These are phyloP conservation scores for Marasmarcha lunaedactyla DNA, from an alignment of 2,888 invertebrate species.

Conservation along the genomic window DNA sequence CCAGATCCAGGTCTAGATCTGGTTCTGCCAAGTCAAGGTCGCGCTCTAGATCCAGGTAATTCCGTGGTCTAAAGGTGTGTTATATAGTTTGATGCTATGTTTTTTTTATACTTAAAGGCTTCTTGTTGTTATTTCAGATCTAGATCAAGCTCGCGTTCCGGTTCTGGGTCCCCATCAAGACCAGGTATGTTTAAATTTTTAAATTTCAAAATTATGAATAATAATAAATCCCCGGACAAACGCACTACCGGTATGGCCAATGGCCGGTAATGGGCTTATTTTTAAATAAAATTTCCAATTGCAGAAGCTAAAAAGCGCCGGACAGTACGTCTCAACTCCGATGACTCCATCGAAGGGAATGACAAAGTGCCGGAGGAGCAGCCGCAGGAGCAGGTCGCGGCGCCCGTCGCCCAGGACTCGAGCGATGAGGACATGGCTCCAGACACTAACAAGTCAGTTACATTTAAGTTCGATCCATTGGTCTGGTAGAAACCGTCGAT, in stretches of 20 bases:
- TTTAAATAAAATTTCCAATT: too few relatives aligned
- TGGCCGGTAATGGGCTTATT: too few relatives aligned
- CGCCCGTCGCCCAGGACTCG: conserved; percentile 58
- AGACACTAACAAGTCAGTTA: conserved; percentile 14
- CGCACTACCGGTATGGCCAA: too few relatives aligned
- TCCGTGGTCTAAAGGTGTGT: conserved; percentile 19
- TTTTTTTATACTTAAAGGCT: too few relatives aligned
- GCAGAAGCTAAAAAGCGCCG: conserved; percentile 45
- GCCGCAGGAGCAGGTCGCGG: conserved; percentile 40
- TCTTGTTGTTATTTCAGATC: conserved; percentile 10
- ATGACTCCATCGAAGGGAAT: conserved; percentile 58
- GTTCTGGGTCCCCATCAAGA: conserved; percentile 29
- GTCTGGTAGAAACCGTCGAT: too few relatives aligned
- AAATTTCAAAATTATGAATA: neutral
- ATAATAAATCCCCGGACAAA: too few relatives aligned
- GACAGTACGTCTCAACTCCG: conserved; percentile 69
- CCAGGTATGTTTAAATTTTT: conserved; percentile 25
- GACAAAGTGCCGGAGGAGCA: conserved; percentile 55
- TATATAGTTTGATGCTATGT: too few relatives aligned
- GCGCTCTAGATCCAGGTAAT: conserved; percentile 22
- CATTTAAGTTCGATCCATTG: too few relatives aligned
- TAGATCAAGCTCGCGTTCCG: conserved; percentile 24
- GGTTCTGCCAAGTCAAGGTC: conserved; percentile 15
- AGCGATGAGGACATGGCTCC: conserved; percentile 48
- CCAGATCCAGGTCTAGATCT: conserved; percentile 18